Evolutionary conservation across 2,113 vertebrate species (phyloP).

Genomic region (Agapornis roseicollis): DNA sequence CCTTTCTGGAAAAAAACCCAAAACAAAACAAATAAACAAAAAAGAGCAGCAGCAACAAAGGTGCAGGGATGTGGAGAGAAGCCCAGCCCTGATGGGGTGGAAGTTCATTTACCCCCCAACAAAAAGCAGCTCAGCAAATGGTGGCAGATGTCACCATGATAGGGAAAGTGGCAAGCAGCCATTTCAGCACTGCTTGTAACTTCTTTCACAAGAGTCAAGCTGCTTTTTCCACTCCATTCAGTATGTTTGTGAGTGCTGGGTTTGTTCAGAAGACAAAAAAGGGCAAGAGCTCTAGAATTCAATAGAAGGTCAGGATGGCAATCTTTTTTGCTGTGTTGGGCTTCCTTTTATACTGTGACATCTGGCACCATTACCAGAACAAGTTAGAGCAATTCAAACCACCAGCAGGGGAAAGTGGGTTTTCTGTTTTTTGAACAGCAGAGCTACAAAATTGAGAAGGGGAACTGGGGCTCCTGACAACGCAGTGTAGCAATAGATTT

Average conservation of each 20-base stretch:
- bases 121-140: not conserved
- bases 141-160: conserved; percentile 58
- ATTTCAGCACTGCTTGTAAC: conserved; percentile 41
- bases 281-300: conserved; percentile 64
- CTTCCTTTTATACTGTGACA: conserved; percentile 70
- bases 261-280: conserved; percentile 66
- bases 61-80: not conserved
- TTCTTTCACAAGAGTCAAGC: conserved; percentile 46
- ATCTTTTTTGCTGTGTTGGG: conserved; percentile 12
- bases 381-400: conserved; percentile 72
- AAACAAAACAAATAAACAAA: not conserved
- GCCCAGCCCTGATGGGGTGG: not conserved
- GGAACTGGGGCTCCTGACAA: not conserved
- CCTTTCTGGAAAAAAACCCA: not conserved
- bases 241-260: conserved; percentile 57
- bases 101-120: not conserved
- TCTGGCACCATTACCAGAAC: conserved; percentile 74
- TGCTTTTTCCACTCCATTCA: conserved; percentile 37
- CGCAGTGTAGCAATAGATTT: conserved; percentile 39
- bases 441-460: not conserved
- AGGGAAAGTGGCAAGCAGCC: conserved; percentile 7
- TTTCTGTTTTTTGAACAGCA: conserved; percentile 40
- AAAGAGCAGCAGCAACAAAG: not conserved
- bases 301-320: conserved; percentile 72
- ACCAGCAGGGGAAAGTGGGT: conserved; percentile 16